phyloP scores from a whole-genome alignment of 2,113 vertebrate species.

The Microtus montanus region DNA sequence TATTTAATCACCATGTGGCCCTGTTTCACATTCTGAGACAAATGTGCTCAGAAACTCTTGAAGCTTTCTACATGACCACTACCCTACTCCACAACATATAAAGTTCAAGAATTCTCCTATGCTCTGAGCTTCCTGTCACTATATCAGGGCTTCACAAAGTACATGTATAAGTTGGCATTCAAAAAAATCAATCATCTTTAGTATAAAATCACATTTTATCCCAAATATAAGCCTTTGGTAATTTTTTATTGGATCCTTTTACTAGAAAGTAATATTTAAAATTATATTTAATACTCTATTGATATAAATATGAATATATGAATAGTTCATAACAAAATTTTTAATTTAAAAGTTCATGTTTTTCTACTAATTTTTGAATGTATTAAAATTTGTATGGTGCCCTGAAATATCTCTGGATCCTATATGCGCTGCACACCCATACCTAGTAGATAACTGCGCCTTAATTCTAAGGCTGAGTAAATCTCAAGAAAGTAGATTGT shows the following conservation, averaged over 20 bases:
- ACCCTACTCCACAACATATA: neutral
- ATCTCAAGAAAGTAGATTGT: neutral
- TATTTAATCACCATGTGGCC: neutral
- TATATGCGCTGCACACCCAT: neutral
- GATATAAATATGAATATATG: neutral
- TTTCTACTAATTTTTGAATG: slow-evolving; percentile 6
- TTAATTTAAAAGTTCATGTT: neutral
- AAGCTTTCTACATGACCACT: neutral
- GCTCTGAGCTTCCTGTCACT: neutral
- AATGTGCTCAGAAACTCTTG: neutral
- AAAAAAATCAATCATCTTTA: neutral
- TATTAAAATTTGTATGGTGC: neutral
- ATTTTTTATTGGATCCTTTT: neutral
- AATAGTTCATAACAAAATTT: neutral
- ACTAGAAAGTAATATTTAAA: neutral
- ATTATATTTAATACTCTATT: neutral
- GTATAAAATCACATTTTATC: neutral
- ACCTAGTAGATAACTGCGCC: neutral
- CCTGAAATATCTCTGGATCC: neutral
- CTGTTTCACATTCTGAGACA: neutral
- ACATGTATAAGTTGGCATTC: no score
- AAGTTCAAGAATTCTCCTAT: neutral
- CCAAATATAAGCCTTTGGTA: neutral
- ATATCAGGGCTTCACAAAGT: neutral
- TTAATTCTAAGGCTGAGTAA: neutral